Conservation (phyloP, 2,113 vertebrate species). For the Planiliza haematocheilus region DNA sequence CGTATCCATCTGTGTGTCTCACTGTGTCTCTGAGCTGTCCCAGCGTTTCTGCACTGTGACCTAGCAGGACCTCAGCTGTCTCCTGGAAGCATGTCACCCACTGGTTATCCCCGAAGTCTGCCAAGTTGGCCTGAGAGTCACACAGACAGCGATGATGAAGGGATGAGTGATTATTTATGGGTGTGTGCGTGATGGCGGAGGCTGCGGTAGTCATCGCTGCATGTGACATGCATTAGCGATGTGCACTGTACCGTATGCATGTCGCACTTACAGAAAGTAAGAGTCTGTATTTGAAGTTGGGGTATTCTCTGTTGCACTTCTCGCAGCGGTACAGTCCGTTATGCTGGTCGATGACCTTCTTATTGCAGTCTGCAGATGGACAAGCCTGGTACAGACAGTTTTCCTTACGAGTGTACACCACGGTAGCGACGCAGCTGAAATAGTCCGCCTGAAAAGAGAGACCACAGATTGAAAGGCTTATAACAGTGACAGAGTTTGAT, state of each 20-base stretch:
- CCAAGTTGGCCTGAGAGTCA: slow-evolving; percentile 88
- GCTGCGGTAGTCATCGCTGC: neutral
- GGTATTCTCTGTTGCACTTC: slow-evolving; percentile 89
- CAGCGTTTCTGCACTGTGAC: slow-evolving; percentile 86
- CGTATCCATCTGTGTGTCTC: slow-evolving; percentile 54
- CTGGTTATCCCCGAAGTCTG: slow-evolving; percentile 92
- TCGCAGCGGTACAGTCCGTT: slow-evolving; percentile 92
- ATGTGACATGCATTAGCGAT: slow-evolving; percentile 16
- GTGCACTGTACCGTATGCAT: neutral
- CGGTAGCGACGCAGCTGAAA: slow-evolving; percentile 89
- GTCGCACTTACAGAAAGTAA: slow-evolving; percentile 88
- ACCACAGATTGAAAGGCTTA: slow-evolving; percentile 18
- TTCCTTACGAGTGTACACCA: slow-evolving; percentile 90
- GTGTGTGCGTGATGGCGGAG: slow-evolving; percentile 4
- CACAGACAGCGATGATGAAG: slow-evolving; percentile 35
- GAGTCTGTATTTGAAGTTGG: slow-evolving; percentile 92
- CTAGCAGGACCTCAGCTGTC: slow-evolving; percentile 89
- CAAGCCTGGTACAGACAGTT: slow-evolving; percentile 94
- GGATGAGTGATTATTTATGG: slow-evolving; percentile 27
- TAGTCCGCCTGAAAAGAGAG: slow-evolving; percentile 86
- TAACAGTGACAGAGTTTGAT: slow-evolving; percentile 17
- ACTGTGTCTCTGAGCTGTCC: slow-evolving; percentile 92
- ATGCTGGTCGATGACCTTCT: slow-evolving; percentile 92
- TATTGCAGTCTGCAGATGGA: slow-evolving; percentile 90
- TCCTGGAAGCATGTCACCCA: slow-evolving; percentile 98